Conservation (phyloP, 2,888 invertebrate genomes). For the Arctia plantaginis region DNA sequence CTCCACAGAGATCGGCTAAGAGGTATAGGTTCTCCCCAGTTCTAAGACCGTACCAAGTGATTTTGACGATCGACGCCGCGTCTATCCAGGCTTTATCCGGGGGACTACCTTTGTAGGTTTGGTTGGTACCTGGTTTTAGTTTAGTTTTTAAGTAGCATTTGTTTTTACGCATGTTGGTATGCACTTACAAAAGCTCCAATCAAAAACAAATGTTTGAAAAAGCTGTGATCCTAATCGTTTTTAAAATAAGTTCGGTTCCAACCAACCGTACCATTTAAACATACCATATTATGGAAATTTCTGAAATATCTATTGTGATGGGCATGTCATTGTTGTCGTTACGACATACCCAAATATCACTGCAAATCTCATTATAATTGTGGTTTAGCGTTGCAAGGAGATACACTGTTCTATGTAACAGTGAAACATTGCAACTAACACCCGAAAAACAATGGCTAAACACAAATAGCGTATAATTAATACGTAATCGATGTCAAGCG, state of each 20-base stretch:
- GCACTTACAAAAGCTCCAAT: too few relatives aligned
- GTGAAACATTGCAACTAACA: slow-evolving; percentile 41
- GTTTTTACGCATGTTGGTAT: too few relatives aligned
- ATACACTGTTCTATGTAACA: slow-evolving; percentile 19
- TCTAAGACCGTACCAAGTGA: too few relatives aligned
- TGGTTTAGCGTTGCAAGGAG: slow-evolving; percentile 32
- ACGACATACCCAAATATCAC: slow-evolving; percentile 10
- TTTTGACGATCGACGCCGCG: too few relatives aligned
- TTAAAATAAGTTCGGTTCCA: neutral
- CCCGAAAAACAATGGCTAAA: slow-evolving; percentile 31
- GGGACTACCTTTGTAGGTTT: too few relatives aligned
- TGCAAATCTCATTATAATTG: slow-evolving; percentile 43
- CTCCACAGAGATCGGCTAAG: too few relatives aligned
- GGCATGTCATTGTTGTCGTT: slow-evolving; percentile 9
- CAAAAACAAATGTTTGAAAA: too few relatives aligned
- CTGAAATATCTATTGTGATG: slow-evolving; percentile 3
- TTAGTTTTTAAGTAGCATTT: too few relatives aligned
- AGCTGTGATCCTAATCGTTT: neutral
- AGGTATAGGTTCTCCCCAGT: too few relatives aligned
- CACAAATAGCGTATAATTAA: slow-evolving; percentile 53
- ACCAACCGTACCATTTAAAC: neutral
- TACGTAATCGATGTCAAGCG: slow-evolving; percentile 60
- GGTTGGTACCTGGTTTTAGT: too few relatives aligned
- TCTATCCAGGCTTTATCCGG: too few relatives aligned
- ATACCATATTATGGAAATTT: neutral